A percentile compares a stretch with the other conserved stretches of the same genome.
phyloP scores from a whole-genome alignment of 2,888 invertebrate species.

The Graphium colonna region DNA sequence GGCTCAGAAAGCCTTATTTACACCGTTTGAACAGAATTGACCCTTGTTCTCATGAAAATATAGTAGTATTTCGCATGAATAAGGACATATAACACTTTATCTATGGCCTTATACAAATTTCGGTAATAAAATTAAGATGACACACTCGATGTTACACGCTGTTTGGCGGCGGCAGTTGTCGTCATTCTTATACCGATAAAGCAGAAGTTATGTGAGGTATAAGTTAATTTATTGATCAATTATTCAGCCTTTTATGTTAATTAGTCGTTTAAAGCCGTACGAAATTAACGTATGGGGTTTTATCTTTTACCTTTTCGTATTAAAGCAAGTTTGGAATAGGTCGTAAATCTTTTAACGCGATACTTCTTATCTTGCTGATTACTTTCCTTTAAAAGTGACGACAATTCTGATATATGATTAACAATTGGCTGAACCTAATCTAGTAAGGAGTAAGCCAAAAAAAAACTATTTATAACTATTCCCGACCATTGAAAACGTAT shows the following conservation, averaged over 20 bases:
- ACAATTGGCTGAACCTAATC: too few species aligned
- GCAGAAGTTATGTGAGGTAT: slow-evolving; percentile 7
- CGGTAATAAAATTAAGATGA: slow-evolving; percentile 34
- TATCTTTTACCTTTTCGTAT: background rate
- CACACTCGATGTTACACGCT: slow-evolving; percentile 32
- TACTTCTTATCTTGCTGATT: too few species aligned
- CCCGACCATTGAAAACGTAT: too few species aligned
- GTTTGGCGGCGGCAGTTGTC: slow-evolving; percentile 30
- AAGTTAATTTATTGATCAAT: slow-evolving; percentile 13
- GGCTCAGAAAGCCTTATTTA: slow-evolving; percentile 2
- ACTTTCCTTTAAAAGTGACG: background rate
- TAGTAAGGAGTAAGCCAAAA: too few species aligned
- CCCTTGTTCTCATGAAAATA: background rate
- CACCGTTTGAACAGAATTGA: background rate
- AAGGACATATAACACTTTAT: slow-evolving; percentile 20
- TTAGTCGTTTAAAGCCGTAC: background rate
- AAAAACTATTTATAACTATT: too few species aligned
- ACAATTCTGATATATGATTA: too few species aligned
- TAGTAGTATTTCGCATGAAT: background rate
- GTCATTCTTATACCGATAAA: slow-evolving; percentile 14
- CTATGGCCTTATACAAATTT: slow-evolving; percentile 32
- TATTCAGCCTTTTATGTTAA: slow-evolving; percentile 9
- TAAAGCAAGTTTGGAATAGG: too few species aligned
- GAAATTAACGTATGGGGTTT: background rate
- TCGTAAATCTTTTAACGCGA: too few species aligned